phyloP scores from a whole-genome alignment of 2,888 invertebrate species.

The Idaea aversata region DNA sequence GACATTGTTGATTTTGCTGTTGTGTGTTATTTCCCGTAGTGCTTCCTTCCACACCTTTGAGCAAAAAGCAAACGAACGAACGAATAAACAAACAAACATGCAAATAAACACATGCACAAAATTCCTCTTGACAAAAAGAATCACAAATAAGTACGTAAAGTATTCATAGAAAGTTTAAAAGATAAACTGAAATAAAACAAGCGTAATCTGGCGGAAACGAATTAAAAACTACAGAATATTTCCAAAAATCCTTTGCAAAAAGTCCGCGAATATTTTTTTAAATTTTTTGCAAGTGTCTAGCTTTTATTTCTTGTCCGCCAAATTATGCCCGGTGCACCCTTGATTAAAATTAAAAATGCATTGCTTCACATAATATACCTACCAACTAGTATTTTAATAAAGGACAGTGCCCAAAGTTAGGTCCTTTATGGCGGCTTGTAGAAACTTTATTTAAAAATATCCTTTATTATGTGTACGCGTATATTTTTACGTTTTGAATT shows the following conservation, averaged over 20 bases:
- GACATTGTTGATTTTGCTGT: conserved; percentile 97
- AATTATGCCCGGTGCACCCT: too few relatives aligned
- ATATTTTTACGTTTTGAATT: not conserved
- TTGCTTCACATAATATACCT: too few relatives aligned
- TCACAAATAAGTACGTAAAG: conserved; percentile 14
- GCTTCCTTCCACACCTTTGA: conserved; percentile 94
- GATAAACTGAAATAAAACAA: conserved; percentile 2
- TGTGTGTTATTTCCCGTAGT: conserved; percentile 94
- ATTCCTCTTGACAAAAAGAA: conserved; percentile 34
- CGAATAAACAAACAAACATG: conserved; percentile 57
- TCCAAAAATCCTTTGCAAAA: too few relatives aligned
- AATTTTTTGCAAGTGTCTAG: too few relatives aligned
- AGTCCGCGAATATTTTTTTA: too few relatives aligned
- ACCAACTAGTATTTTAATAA: not conserved
- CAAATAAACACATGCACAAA: conserved; percentile 25
- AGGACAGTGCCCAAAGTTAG: not conserved
- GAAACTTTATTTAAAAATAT: not conserved
- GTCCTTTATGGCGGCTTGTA: too few relatives aligned
- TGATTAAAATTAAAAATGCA: conserved; percentile 22
- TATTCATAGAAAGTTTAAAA: not conserved
- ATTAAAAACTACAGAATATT: too few relatives aligned
- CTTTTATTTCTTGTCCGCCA: too few relatives aligned
- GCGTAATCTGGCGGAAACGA: conserved; percentile 11
- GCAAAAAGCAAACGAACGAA: conserved; percentile 44
- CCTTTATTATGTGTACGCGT: not conserved